Percentiles rank a stretch among this genome's conserved stretches.
Evolutionary conservation across 1,140 invertebrate genomes (phyloP).

Genomic region (Dolichoris vasculosae): DNA sequence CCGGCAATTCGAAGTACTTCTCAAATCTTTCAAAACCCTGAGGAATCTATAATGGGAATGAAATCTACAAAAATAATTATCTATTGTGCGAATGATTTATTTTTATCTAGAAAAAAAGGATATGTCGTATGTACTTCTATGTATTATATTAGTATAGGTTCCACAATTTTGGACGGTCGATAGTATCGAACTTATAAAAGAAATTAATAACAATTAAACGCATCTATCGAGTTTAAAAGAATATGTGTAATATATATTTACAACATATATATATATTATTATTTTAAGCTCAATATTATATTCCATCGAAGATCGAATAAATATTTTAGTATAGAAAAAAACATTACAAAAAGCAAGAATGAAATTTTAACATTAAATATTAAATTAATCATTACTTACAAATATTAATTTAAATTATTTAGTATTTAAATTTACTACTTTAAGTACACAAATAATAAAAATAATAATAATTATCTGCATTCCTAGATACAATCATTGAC

Average conservation of each 20-base stretch:
- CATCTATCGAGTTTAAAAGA: no score
- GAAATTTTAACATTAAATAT: no score
- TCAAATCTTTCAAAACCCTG: conserved; percentile 55
- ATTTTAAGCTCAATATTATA: neutral
- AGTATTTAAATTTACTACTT: neutral
- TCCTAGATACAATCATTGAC: neutral
- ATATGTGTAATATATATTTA: neutral
- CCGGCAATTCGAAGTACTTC: neutral
- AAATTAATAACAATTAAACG: no score
- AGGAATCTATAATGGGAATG: conserved; percentile 50
- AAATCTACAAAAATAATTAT: conserved; percentile 34
- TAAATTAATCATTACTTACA: no score
- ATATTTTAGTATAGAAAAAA: no score
- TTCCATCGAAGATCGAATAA: neutral
- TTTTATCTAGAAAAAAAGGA: conserved; percentile 24
- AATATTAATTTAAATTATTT: no score
- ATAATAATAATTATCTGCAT: neutral
- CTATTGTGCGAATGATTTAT: conserved; percentile 23
- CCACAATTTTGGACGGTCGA: neutral
- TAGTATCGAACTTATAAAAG: no score
- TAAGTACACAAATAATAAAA: neutral
- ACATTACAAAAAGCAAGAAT: no score
- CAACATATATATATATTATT: neutral
- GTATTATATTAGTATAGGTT: neutral
- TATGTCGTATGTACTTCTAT: neutral